phyloP scores from a whole-genome alignment of 2,113 vertebrate genomes.

The Carollia perspicillata region DNA sequence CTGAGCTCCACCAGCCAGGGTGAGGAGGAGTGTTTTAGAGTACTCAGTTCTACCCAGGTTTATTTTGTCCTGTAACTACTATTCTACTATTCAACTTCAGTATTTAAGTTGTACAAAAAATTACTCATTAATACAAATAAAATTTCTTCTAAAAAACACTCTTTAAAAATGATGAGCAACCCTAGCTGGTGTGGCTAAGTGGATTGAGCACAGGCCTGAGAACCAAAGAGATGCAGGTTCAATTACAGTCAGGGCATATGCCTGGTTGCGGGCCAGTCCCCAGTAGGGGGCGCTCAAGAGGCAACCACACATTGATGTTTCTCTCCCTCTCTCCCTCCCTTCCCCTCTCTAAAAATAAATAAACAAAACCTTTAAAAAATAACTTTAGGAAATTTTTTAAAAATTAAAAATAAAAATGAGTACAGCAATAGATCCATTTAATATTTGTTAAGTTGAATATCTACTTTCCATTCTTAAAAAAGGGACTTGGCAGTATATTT shows the following conservation, averaged over 20 bases:
- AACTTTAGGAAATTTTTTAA: no score
- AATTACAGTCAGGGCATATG: no score
- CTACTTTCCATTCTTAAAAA: not conserved
- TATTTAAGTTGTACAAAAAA: not conserved
- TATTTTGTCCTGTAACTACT: constrained; percentile 8
- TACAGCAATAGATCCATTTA: not conserved
- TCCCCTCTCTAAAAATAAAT: no score
- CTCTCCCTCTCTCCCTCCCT: no score
- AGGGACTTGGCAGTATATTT: not conserved
- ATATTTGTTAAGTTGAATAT: not conserved
- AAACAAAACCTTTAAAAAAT: no score
- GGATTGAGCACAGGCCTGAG: no score
- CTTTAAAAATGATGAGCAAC: constrained; percentile 4
- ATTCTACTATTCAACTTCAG: constrained; percentile 4
- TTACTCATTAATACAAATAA: not conserved
- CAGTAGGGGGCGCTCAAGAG: no score
- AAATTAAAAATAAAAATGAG: not conserved
- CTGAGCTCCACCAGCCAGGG: no score
- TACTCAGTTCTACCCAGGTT: not conserved
- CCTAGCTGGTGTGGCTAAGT: no score
- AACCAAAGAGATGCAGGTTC: no score
- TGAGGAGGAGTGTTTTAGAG: not conserved
- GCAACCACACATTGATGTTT: no score
- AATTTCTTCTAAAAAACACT: not conserved
- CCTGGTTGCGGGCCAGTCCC: no score